phyloP scores from a whole-genome alignment of 2,113 vertebrate species.

The Eudorcas thomsonii region DNA sequence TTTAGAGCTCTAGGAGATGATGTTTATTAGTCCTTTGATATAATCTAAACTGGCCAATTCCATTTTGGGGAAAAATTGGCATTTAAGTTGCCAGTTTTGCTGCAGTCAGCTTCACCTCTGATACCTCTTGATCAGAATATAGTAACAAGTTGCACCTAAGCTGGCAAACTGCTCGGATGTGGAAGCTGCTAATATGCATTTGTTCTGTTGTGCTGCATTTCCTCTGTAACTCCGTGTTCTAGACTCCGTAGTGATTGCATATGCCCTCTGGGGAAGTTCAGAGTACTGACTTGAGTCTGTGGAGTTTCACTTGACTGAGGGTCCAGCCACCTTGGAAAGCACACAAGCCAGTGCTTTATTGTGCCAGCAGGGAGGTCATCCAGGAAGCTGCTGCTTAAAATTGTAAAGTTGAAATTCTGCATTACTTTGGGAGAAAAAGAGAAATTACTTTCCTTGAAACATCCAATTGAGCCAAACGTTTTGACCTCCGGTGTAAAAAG shows the following conservation, averaged over 20 bases:
- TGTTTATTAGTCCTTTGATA: conserved; percentile 26
- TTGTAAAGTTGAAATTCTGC: conserved; percentile 9
- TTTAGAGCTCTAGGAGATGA: background rate
- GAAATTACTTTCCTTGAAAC: background rate
- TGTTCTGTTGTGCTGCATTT: background rate
- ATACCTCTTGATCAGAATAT: background rate
- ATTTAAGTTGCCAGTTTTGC: background rate
- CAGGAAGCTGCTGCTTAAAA: background rate
- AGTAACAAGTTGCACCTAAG: background rate
- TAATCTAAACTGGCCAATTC: background rate
- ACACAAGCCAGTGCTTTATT: background rate
- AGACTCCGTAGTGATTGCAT: background rate
- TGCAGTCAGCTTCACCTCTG: background rate
- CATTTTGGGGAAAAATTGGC: background rate
- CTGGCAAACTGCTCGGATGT: background rate
- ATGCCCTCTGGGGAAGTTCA: background rate
- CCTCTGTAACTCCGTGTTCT: background rate
- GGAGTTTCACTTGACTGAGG: background rate
- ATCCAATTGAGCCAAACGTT: background rate
- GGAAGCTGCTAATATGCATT: background rate
- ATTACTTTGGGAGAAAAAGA: conserved; percentile 11
- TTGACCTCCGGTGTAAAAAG: background rate
- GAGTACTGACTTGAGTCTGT: background rate
- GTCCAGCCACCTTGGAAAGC: background rate
- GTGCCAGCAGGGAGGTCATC: background rate